Base-by-base conservation (phyloP, 2,113 vertebrate species). In the Brachypteracias leptosomus region DNA sequence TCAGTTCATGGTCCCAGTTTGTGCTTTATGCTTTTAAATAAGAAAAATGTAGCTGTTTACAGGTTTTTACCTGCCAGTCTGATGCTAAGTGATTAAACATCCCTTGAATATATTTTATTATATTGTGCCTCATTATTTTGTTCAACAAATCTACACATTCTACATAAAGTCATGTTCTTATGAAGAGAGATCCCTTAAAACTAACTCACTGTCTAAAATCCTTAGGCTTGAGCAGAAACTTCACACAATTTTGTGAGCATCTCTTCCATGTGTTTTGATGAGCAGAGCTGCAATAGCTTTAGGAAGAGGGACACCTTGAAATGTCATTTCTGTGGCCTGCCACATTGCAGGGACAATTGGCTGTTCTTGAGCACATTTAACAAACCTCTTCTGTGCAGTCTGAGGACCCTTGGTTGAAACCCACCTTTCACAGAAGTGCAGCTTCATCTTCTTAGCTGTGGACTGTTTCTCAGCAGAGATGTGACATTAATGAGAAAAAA, bases 281-380 rank as follows among this genome's bases (percentile, higher is more conserved):
- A 40, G n/a, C 88, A 65, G 75, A 61, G 55, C 38, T 61, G 49
- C 4, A 16, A 7, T 44, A 57, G 65, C n/a, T 74, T 31, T 31
- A 13, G 16, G 38, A 11, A 14, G 38, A 67, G 57, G 61, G 24
- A 40, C 4, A 4, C 36, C 44, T 59, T 52, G 74, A 73, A 52
- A 8, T 29, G 36, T 17, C 57, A 10, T 21, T 2, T 5, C 1
- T 2, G 8, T 44, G 51, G 9, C 44, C 38, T 47, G 40, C 35
- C 38, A 5, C 13, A 7, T 31, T 2, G 1, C 28, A 2, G 21
- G 4, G 28, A 4, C 36, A 65, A 6, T 51, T 57, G 22, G 31
- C 65, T 66, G 35, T 47, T 28, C 72, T 31, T 26, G 13, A 2
- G 13, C 1, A 1, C n/a, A 31, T 65, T 76, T 19, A 51, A 6